phyloP scores from a whole-genome alignment of 2,113 vertebrate genomes.

The Rhabdomys dilectus region DNA sequence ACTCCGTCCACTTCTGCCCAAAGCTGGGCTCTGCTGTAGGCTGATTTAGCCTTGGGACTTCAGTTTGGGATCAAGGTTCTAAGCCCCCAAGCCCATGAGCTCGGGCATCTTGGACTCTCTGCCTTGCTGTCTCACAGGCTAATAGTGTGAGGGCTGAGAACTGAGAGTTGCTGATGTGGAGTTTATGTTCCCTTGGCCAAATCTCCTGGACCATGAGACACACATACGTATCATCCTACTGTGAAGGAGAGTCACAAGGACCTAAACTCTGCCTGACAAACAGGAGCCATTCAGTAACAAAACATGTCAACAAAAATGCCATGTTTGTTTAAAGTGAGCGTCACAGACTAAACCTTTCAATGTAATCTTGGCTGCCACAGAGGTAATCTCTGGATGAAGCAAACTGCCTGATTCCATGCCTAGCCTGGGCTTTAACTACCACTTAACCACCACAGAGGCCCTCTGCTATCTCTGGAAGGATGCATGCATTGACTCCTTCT shows the following conservation, averaged over 20 bases:
- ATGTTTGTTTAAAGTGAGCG: not conserved
- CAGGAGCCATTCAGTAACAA: not conserved
- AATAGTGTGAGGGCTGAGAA: not conserved
- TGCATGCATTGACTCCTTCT: not conserved
- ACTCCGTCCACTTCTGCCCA: not conserved
- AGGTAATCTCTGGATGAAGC: slow-evolving; percentile 9
- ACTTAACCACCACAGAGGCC: not conserved
- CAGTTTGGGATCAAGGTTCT: not conserved
- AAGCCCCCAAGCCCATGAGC: not conserved
- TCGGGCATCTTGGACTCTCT: not conserved
- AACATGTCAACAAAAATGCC: not conserved
- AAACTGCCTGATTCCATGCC: not conserved
- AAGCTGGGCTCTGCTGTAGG: not conserved
- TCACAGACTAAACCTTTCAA: not conserved
- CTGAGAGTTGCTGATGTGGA: not conserved
- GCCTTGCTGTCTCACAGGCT: not conserved
- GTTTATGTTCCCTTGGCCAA: not conserved
- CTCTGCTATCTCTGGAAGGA: not conserved
- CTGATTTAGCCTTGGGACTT: not conserved
- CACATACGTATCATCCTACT: not conserved
- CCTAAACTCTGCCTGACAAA: not conserved
- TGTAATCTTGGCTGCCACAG: not conserved
- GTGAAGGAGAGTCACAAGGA: not conserved
- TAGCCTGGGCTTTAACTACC: not conserved
- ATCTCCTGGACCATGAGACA: not conserved